phyloP scores from a whole-genome alignment of 1,140 invertebrate species.

The Popillia japonica region DNA sequence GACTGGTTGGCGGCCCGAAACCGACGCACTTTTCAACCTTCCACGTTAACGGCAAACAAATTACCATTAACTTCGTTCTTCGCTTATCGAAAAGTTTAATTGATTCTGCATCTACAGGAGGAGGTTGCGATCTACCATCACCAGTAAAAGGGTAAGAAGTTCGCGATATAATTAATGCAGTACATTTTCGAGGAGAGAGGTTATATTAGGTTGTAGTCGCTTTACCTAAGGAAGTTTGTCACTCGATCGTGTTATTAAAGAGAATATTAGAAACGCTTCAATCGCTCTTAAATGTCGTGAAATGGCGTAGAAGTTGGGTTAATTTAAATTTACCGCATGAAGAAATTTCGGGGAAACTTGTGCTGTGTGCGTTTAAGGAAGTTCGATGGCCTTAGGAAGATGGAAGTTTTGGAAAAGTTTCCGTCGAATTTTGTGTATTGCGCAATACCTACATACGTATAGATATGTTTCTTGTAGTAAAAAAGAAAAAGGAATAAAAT shows the following conservation, averaged over 20 bases:
- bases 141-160: neutral
- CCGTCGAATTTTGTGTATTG: too few species aligned
- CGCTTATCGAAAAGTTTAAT: slow-evolving; percentile 13
- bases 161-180: slow-evolving; percentile 9
- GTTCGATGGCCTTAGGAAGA: too few species aligned
- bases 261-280: neutral
- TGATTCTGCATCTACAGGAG: neutral
- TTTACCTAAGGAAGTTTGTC: neutral
- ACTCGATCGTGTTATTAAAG: slow-evolving; percentile 12
- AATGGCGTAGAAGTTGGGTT: neutral
- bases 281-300: neutral
- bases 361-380: too few species aligned
- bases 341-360: neutral
- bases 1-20: neutral
- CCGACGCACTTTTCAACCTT: neutral
- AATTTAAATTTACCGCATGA: slow-evolving; percentile 14
- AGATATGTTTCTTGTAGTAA: too few species aligned
- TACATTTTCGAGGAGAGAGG: neutral
- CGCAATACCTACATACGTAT: too few species aligned
- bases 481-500: too few species aligned
- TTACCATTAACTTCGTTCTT: slow-evolving; percentile 2
- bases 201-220: neutral
- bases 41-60: slow-evolving; percentile 1
- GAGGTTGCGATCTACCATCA: neutral
- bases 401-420: too few species aligned